Percentiles rank a stretch among this genome's conserved stretches.
Conservation (phyloP, 1,140 invertebrate species). For the Bombus waltoni region DNA sequence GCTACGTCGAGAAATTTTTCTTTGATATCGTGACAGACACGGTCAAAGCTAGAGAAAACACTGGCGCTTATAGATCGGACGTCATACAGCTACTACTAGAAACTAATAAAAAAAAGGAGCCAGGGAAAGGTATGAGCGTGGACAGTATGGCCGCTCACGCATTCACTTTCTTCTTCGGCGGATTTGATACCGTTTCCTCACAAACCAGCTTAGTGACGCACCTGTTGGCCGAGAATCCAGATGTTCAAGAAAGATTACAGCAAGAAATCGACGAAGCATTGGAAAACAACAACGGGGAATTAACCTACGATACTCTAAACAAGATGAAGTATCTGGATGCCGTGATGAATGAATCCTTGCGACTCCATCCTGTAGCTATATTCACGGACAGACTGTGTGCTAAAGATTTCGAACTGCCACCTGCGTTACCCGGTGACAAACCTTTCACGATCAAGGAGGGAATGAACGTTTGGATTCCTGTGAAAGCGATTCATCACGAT, state of each 20-base stretch:
- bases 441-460: conserved; percentile 75
- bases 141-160: conserved; percentile 83
- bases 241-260: conserved; percentile 83
- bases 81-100: conserved; percentile 76
- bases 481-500: conserved; percentile 85
- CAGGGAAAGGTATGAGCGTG: conserved; percentile 65
- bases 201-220: conserved; percentile 79
- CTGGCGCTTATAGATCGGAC: conserved; percentile 59
- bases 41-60: conserved; percentile 42
- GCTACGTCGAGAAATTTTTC: conserved; percentile 1
- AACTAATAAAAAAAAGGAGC: conserved; percentile 72
- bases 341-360: conserved; percentile 84
- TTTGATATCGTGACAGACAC: not conserved
- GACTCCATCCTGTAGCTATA: conserved; percentile 83
- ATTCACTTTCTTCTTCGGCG: conserved; percentile 82
- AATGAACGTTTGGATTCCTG: conserved; percentile 78
- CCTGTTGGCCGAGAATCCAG: conserved; percentile 83
- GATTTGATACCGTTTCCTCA: conserved; percentile 84
- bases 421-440: conserved; percentile 56
- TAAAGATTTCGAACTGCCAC: conserved; percentile 82
- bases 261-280: conserved; percentile 83
- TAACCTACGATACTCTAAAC: conserved; percentile 78
- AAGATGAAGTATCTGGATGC: conserved; percentile 82
- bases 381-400: conserved; percentile 82
- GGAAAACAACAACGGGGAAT: conserved; percentile 72